A percentile compares a stretch with the other conserved stretches of the same genome.
Evolutionary conservation across 2,113 vertebrate genomes (phyloP).

Genomic region (Notarius quadriscutis): DNA sequence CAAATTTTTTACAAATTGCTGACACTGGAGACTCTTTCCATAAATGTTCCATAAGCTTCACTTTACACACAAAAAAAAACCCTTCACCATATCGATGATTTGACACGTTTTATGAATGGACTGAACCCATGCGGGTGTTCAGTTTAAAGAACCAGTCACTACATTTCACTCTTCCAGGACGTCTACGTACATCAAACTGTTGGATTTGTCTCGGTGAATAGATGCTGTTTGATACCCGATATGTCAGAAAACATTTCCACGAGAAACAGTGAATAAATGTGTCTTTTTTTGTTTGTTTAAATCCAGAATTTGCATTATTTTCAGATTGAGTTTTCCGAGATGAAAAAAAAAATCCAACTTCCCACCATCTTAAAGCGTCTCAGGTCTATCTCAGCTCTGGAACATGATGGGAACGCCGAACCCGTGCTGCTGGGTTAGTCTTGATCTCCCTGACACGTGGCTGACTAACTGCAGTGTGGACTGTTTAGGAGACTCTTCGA

Average conservation of each 20-base stretch:
- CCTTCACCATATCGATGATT: too few species aligned
- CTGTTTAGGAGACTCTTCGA: neutral
- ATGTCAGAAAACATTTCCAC: neutral
- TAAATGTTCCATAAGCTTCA: neutral
- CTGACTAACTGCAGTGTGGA: neutral
- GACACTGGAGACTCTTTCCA: neutral
- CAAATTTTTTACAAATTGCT: neutral
- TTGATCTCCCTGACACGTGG: neutral
- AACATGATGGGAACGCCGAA: neutral
- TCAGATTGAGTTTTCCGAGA: neutral
- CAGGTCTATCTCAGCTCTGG: neutral
- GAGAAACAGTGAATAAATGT: neutral
- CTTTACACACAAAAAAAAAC: too few species aligned
- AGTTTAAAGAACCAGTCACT: neutral
- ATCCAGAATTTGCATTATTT: neutral
- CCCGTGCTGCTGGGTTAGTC: neutral
- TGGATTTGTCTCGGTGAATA: neutral
- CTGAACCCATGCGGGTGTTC: neutral
- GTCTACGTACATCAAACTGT: too few species aligned
- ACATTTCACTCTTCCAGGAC: neutral
- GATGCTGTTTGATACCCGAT: neutral
- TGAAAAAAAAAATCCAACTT: neutral
- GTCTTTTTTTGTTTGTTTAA: neutral
- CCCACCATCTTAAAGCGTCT: neutral
- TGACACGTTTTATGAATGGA: too few species aligned